Percentiles rank a stretch among this genome's conserved stretches.
These are phyloP conservation scores for Pachypsylla venusta DNA, from an alignment of 1,140 invertebrate species.

Conservation along the genomic window DNA sequence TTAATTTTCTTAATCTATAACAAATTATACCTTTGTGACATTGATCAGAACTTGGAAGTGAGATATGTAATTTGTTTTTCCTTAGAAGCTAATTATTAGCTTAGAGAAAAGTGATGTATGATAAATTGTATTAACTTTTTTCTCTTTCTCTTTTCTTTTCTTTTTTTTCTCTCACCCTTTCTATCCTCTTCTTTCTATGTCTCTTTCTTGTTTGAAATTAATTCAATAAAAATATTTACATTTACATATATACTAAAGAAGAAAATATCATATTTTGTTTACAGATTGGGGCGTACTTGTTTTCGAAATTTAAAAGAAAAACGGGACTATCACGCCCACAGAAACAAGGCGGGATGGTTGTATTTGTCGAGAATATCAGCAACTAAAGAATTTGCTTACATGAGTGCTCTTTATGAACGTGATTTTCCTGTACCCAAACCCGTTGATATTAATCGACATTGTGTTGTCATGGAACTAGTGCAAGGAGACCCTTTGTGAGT, in stretches of 20 bases:
- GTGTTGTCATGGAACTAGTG: slow-evolving; percentile 91
- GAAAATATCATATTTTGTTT: slow-evolving; percentile 23
- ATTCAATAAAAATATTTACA: too few relatives aligned
- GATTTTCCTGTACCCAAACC: slow-evolving; percentile 92
- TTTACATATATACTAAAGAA: not conserved
- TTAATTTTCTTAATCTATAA: too few relatives aligned
- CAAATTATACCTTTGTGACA: too few relatives aligned
- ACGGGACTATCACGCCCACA: slow-evolving; percentile 88
- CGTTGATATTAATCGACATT: slow-evolving; percentile 89
- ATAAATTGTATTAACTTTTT: too few relatives aligned
- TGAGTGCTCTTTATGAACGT: slow-evolving; percentile 82
- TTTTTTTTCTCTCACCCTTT: too few relatives aligned
- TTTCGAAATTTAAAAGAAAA: slow-evolving; percentile 96
- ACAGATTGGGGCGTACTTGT: slow-evolving; percentile 78
- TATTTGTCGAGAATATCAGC: slow-evolving; percentile 95
- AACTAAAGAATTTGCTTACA: slow-evolving; percentile 95
- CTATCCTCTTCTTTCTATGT: too few relatives aligned
- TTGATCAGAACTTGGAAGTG: too few relatives aligned
- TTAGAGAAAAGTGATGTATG: too few relatives aligned
- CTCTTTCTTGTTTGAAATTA: too few relatives aligned
- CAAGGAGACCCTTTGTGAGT: slow-evolving; percentile 56
- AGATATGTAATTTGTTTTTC: too few relatives aligned
- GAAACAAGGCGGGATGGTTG: slow-evolving; percentile 83
- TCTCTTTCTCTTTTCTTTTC: too few relatives aligned
- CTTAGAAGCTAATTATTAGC: too few relatives aligned